A percentile compares a stretch with the other conserved stretches of the same genome.
phyloP scores from a whole-genome alignment of 2,888 invertebrate genomes.

The Diaphora mendica region DNA sequence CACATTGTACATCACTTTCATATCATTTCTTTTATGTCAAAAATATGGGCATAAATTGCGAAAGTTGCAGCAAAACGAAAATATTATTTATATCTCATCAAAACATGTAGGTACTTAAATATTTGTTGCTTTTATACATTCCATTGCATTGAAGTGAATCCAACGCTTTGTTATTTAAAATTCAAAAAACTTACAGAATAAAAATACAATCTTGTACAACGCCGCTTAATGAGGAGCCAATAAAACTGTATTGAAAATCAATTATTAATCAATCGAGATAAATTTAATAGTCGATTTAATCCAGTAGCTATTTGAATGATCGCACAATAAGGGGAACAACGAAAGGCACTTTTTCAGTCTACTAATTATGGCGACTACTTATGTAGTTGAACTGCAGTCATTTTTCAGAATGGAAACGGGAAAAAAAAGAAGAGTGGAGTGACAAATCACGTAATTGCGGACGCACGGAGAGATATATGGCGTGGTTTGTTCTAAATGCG shows the following conservation, averaged over 20 bases:
- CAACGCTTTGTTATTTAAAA: not conserved
- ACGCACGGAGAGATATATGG: constrained; percentile 83
- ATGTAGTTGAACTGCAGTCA: constrained; percentile 72
- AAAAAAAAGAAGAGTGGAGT: constrained; percentile 71
- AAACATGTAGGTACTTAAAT: not conserved
- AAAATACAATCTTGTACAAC: constrained; percentile 29
- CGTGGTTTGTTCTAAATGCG: constrained; percentile 82
- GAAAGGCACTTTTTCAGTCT: constrained; percentile 79
- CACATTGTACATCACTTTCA: constrained; percentile 38
- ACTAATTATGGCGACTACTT: constrained; percentile 74
- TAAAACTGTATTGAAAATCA: constrained; percentile 36
- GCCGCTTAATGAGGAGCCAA: constrained; percentile 26
- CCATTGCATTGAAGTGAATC: not conserved
- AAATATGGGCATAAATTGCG: constrained; percentile 13
- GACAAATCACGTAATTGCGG: constrained; percentile 86
- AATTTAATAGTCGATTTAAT: constrained; percentile 59
- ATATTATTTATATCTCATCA: not conserved
- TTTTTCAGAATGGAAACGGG: constrained; percentile 74
- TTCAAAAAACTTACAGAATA: constrained; percentile 4
- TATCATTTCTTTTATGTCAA: constrained; percentile 21
- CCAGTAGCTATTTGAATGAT: constrained; percentile 68
- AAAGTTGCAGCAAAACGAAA: not conserved
- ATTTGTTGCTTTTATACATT: not conserved
- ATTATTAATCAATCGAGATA: constrained; percentile 49
- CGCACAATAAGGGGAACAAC: constrained; percentile 70